These are phyloP conservation scores for Hylaea fasciaria DNA, from an alignment of 2,888 invertebrate species.

Conservation along the genomic window DNA sequence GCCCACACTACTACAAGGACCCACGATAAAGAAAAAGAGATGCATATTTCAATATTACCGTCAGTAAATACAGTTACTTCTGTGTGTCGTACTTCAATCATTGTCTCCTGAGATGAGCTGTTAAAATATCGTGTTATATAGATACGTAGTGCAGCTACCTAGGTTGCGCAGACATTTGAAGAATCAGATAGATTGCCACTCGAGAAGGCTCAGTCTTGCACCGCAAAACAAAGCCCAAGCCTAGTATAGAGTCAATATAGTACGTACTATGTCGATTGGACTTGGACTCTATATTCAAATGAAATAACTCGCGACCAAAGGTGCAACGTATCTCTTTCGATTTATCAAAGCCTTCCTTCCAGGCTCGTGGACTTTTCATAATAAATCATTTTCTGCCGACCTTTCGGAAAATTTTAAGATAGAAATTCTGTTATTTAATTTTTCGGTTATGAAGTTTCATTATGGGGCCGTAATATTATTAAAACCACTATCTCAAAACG, in stretches of 20 bases:
- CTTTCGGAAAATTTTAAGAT: constrained; percentile 19
- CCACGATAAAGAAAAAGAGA: constrained; percentile 2
- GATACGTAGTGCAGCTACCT: too few relatives aligned
- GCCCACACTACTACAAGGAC: constrained; percentile 10
- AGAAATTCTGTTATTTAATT: constrained; percentile 26
- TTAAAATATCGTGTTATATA: too few relatives aligned
- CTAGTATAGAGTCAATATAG: too few relatives aligned
- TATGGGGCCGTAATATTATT: constrained; percentile 25
- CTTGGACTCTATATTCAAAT: background rate
- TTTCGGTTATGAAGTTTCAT: constrained; percentile 28
- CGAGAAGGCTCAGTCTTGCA: too few relatives aligned
- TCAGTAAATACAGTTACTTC: too few relatives aligned
- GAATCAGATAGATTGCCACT: too few relatives aligned
- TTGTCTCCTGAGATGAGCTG: too few relatives aligned
- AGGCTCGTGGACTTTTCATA: constrained; percentile 3
- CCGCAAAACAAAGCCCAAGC: too few relatives aligned
- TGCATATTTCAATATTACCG: background rate
- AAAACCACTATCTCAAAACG: constrained; percentile 21
- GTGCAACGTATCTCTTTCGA: too few relatives aligned
- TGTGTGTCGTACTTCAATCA: too few relatives aligned
- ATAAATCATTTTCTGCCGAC: constrained; percentile 26
- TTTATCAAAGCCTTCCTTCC: constrained; percentile 9
- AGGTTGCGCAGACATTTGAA: too few relatives aligned
- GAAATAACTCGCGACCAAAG: background rate
- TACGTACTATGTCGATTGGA: too few relatives aligned